A percentile compares a stretch with the other conserved stretches of the same genome.
These are phyloP conservation scores for Sphecodes monilicornis DNA, from an alignment of 2,888 invertebrate genomes.

Conservation along the genomic window DNA sequence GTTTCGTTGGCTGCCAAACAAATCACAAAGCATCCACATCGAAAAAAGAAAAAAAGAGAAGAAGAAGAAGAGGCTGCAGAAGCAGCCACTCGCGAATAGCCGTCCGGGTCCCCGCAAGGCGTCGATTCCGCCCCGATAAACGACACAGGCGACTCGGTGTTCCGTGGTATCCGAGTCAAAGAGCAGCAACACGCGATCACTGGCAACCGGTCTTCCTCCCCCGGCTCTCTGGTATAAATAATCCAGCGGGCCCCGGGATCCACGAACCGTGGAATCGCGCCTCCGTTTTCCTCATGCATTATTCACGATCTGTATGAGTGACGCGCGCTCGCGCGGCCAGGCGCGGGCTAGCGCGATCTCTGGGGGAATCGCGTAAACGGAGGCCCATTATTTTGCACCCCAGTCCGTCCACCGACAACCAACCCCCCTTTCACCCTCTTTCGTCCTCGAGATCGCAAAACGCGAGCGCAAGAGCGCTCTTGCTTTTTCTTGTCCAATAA, in stretches of 20 bases:
- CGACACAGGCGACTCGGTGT: conserved; percentile 18
- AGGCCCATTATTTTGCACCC: conserved; percentile 60
- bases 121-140: conserved; percentile 51
- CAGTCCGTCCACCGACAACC: not conserved
- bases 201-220: conserved; percentile 29
- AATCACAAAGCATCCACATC: conserved; percentile 3
- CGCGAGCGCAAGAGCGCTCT: not conserved
- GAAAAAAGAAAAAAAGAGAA: not conserved
- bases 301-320: conserved; percentile 59
- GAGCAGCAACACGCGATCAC: conserved; percentile 25
- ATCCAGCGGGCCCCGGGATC: conserved; percentile 41
- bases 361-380: conserved; percentile 53
- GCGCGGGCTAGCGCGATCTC: conserved; percentile 39
- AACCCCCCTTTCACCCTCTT: too few relatives aligned
- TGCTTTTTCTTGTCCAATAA: conserved; percentile 15
- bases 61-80: not conserved
- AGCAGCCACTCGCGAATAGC: conserved; percentile 27
- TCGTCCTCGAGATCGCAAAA: not conserved
- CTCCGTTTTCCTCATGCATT: conserved; percentile 59
- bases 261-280: conserved; percentile 45
- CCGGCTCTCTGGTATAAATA: conserved; percentile 47
- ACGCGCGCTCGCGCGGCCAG: conserved; percentile 43
- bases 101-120: conserved; percentile 20
- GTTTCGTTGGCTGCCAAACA: not conserved
- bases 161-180: conserved; percentile 2